phyloP scores from a whole-genome alignment of 1,140 invertebrate species.

The Hestina assimilis region DNA sequence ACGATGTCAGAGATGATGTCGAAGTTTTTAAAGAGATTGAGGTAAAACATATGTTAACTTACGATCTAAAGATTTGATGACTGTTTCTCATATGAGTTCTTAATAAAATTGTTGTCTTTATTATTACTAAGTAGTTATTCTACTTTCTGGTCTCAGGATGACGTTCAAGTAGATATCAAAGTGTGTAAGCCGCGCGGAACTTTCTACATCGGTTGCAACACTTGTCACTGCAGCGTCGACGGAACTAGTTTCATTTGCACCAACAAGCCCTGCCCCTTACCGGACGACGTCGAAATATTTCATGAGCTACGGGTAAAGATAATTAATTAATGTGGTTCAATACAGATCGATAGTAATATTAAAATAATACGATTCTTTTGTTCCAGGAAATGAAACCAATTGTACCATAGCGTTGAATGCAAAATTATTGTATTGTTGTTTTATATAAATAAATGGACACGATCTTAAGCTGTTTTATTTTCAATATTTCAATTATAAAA shows the following conservation, averaged over 20 bases:
- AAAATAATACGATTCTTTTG: slow-evolving; percentile 9
- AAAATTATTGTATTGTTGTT: background rate
- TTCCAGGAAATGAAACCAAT: slow-evolving; percentile 63
- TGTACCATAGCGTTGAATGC: slow-evolving; percentile 31
- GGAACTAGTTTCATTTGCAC: slow-evolving; percentile 72
- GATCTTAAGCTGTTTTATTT: background rate
- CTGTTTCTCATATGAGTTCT: no score
- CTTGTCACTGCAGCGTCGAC: slow-evolving; percentile 66
- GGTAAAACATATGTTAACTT: no score
- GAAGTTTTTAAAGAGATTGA: slow-evolving; percentile 60
- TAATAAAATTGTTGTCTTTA: no score
- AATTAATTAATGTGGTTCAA: slow-evolving; percentile 6
- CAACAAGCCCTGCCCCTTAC: slow-evolving; percentile 56
- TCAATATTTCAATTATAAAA: background rate
- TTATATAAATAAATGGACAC: background rate
- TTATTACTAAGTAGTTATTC: no score
- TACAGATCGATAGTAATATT: no score
- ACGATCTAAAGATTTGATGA: no score
- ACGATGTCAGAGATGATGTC: slow-evolving; percentile 50
- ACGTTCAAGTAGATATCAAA: slow-evolving; percentile 49
- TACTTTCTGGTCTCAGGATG: slow-evolving; percentile 32
- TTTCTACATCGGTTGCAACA: slow-evolving; percentile 74
- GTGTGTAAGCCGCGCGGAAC: slow-evolving; percentile 59
- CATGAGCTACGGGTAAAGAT: slow-evolving; percentile 48
- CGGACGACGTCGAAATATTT: slow-evolving; percentile 63